Conservation (phyloP, 2,113 vertebrate genomes). For the Lepisosteus osseus region DNA sequence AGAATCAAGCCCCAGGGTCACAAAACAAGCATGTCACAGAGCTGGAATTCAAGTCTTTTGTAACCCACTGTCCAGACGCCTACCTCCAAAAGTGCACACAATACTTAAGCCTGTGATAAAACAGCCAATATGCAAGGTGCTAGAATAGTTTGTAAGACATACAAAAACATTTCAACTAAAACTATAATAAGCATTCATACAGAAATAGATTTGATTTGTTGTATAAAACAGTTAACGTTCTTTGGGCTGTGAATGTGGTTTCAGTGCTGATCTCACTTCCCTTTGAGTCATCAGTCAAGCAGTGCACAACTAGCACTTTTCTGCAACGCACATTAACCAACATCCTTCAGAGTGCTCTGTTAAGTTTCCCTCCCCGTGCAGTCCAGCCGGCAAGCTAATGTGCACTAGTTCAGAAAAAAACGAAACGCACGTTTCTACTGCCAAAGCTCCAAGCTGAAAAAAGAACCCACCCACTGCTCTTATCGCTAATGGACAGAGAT, state of each 20-base stretch:
- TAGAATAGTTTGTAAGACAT: too few species aligned
- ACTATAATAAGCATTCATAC: not conserved
- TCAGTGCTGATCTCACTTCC: slow-evolving; percentile 67
- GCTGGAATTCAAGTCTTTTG: not conserved
- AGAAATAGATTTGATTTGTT: not conserved
- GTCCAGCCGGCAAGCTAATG: too few species aligned
- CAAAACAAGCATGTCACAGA: not conserved
- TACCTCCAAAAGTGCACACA: not conserved
- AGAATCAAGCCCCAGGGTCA: not conserved
- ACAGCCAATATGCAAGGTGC: too few species aligned
- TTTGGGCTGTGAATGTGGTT: slow-evolving; percentile 56
- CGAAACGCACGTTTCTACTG: too few species aligned
- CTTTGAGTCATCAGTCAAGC: slow-evolving; percentile 59
- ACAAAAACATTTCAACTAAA: not conserved
- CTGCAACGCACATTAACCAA: slow-evolving; percentile 29
- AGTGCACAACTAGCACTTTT: slow-evolving; percentile 18
- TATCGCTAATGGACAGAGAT: too few species aligned
- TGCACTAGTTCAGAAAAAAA: too few species aligned
- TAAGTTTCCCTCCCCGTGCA: not conserved
- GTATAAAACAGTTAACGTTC: not conserved
- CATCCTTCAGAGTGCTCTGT: slow-evolving; percentile 43
- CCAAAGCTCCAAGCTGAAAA: too few species aligned
- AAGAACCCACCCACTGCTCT: too few species aligned
- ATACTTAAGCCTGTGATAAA: not conserved
- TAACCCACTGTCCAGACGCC: not conserved